Conservation (phyloP, 2,888 invertebrate genomes). For the Agrenia bidenticulata region DNA sequence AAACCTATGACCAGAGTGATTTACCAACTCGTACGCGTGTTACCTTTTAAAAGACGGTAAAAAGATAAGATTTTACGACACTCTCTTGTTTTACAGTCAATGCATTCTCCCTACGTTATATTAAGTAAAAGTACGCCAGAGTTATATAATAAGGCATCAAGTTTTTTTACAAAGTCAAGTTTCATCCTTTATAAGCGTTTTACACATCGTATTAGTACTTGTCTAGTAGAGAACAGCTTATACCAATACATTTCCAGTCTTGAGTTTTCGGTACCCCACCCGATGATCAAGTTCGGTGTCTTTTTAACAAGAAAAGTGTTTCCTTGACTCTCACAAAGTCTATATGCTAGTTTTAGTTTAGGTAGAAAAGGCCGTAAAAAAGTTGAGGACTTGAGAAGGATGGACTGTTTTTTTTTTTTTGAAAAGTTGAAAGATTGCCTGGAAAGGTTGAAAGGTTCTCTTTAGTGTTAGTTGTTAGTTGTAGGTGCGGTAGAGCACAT, state of each 20-base stretch:
- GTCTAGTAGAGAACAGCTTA: no score
- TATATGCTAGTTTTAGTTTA: no score
- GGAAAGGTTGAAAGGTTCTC: background rate
- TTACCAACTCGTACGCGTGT: slow-evolving; percentile 1
- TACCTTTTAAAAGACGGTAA: slow-evolving; percentile 6
- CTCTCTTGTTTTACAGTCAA: slow-evolving; percentile 6
- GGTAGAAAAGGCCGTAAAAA: slow-evolving; percentile 1
- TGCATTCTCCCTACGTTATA: background rate
- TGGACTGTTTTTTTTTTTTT: slow-evolving; percentile 24
- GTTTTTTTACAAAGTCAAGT: no score
- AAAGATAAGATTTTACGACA: background rate
- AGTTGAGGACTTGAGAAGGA: slow-evolving; percentile 5
- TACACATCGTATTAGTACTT: no score
- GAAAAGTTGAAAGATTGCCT: slow-evolving; percentile 37
- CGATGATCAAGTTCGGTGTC: slow-evolving; percentile 4
- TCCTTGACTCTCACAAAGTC: no score
- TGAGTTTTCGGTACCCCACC: background rate
- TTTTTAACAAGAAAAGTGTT: background rate
- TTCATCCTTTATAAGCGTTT: no score
- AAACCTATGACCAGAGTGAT: no score
- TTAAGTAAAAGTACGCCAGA: background rate
- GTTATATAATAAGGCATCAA: no score
- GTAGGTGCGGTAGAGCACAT: slow-evolving; percentile 16
- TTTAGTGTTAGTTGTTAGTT: slow-evolving; percentile 3
- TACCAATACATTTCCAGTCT: background rate